Percentiles rank a stretch among this genome's conserved stretches.
Conservation (phyloP, 2,113 vertebrate genomes). For the Recurvirostra avosetta region DNA sequence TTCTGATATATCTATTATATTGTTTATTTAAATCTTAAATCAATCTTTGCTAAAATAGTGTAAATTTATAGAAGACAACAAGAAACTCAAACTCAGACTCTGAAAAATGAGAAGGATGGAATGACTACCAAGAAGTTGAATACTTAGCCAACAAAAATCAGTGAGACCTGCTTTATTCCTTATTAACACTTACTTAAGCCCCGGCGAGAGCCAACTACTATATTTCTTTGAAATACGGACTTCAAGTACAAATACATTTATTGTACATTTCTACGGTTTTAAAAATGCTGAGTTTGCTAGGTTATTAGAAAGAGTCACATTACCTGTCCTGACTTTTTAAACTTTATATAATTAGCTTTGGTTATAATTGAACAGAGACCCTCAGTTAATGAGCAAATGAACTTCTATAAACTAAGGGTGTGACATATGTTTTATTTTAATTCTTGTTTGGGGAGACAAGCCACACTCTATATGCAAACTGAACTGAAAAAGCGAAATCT, state of each 20-base stretch:
- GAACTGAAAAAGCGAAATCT: background rate
- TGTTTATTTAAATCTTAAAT: background rate
- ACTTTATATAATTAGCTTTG: background rate
- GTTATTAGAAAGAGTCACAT: background rate
- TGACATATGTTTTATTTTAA: background rate
- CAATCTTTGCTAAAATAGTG: background rate
- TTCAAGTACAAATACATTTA: background rate
- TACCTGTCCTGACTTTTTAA: background rate
- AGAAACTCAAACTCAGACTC: background rate
- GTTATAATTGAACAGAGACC: background rate
- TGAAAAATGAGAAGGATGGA: background rate
- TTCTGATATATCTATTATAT: background rate
- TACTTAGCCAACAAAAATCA: background rate
- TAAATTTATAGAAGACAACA: background rate
- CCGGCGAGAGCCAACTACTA: background rate
- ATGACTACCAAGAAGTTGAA: background rate
- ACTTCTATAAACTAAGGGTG: background rate
- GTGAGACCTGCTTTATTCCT: background rate
- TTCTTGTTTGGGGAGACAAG: background rate
- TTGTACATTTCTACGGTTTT: background rate
- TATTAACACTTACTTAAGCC: background rate
- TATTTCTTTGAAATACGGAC: background rate
- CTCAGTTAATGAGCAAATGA: background rate
- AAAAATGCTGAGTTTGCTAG: background rate
- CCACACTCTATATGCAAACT: background rate